phyloP scores from a whole-genome alignment of 2,888 invertebrate genomes.

The Acanthococcus lagerstroemiae region DNA sequence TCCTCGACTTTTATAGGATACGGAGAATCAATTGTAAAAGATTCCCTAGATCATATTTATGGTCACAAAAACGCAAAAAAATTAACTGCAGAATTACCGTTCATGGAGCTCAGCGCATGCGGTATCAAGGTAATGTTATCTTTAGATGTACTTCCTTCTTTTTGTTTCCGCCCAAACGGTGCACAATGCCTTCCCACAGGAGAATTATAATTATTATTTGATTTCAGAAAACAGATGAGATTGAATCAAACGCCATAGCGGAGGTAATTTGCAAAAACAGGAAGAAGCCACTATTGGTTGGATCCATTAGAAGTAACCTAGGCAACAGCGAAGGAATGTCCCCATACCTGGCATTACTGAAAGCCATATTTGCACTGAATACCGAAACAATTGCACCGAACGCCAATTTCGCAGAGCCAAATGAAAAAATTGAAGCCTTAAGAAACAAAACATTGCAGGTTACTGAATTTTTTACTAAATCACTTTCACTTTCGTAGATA shows the following conservation, averaged over 20 bases:
- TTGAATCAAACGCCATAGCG: constrained; percentile 34
- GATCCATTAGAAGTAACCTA: constrained; percentile 52
- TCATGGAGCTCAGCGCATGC: constrained; percentile 35
- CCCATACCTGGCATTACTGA: constrained; percentile 44
- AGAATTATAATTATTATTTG: too few species aligned
- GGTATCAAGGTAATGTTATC: constrained; percentile 36
- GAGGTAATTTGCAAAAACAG: constrained; percentile 33
- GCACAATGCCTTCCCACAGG: too few species aligned
- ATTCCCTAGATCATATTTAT: constrained; percentile 33
- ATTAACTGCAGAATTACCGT: constrained; percentile 33
- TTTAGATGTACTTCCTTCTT: too few species aligned
- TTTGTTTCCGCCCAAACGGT: too few species aligned
- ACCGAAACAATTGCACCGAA: constrained; percentile 38
- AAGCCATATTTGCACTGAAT: constrained; percentile 40
- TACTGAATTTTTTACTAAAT: too few species aligned
- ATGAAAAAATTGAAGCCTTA: constrained; percentile 36
- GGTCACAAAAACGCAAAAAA: constrained; percentile 6
- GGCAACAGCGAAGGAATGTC: constrained; percentile 49
- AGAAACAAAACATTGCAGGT: too few species aligned
- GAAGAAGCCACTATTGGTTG: constrained; percentile 46
- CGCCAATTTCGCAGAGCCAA: constrained; percentile 37
- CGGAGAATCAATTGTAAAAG: constrained; percentile 6
- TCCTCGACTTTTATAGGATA: constrained; percentile 5
- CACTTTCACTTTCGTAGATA: too few species aligned
- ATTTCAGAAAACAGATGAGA: constrained; percentile 35